Conservation (phyloP, 1,140 invertebrate genomes). For the Globodera ellingtonae region DNA sequence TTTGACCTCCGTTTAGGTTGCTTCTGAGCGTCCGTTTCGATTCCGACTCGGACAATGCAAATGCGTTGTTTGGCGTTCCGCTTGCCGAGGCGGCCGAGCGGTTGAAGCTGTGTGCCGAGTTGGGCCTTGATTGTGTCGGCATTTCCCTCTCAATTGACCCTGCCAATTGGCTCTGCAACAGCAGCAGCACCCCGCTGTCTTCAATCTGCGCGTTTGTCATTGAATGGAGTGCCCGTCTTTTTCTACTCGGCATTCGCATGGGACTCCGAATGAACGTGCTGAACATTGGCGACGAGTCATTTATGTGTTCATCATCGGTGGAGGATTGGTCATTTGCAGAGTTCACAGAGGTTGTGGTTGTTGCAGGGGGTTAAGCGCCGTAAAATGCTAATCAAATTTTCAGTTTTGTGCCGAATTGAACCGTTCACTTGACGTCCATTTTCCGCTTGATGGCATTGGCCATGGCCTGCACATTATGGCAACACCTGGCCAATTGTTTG, state of each 20-base stretch:
- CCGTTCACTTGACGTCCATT: slow-evolving; percentile 77
- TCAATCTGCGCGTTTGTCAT: slow-evolving; percentile 66
- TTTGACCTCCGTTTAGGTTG: slow-evolving; percentile 65
- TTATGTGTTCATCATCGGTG: slow-evolving; percentile 23
- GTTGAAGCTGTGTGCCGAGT: slow-evolving; percentile 75
- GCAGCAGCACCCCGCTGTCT: slow-evolving; percentile 64
- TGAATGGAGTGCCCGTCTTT: slow-evolving; percentile 64
- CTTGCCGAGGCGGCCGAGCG: slow-evolving; percentile 76
- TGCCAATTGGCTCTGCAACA: background rate
- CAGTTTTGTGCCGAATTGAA: slow-evolving; percentile 76
- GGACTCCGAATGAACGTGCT: slow-evolving; percentile 67
- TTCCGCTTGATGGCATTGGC: slow-evolving; percentile 70
- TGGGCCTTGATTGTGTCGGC: slow-evolving; percentile 78
- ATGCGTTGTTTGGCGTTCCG: slow-evolving; percentile 75
- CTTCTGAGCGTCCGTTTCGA: slow-evolving; percentile 80
- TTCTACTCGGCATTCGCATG: slow-evolving; percentile 63
- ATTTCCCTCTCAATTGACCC: slow-evolving; percentile 68
- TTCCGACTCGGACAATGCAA: slow-evolving; percentile 86
- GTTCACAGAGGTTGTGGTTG: background rate
- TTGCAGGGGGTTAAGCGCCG: background rate
- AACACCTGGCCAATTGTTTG: slow-evolving; percentile 92
- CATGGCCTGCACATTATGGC: slow-evolving; percentile 78
- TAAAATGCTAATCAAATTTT: slow-evolving; percentile 67
- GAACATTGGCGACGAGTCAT: slow-evolving; percentile 68
- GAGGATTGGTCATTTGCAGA: background rate